Conservation (phyloP, 2,888 invertebrate species). For the Nipponacmea schrenckii region DNA sequence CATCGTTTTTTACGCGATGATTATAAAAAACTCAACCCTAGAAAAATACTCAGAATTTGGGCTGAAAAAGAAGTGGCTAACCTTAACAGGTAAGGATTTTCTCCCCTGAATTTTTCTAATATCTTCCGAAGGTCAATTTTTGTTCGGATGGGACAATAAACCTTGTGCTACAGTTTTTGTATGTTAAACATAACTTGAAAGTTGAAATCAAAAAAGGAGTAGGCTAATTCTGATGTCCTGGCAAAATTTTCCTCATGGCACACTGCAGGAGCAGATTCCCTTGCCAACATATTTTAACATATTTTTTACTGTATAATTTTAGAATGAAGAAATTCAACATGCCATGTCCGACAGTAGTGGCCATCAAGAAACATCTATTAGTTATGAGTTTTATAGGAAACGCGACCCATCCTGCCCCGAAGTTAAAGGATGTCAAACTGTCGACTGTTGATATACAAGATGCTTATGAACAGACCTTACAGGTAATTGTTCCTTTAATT, state of each 20-base stretch:
- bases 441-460: conserved; percentile 63
- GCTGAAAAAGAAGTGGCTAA: conserved; percentile 75
- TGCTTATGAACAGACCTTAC: conserved; percentile 70
- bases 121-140: too few species aligned
- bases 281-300: too few species aligned
- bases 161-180: too few species aligned
- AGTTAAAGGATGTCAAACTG: conserved; percentile 71
- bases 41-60: conserved; percentile 74
- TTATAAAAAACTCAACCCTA: conserved; percentile 71
- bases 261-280: too few species aligned
- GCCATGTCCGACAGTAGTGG: conserved; percentile 71
- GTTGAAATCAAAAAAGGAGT: too few species aligned
- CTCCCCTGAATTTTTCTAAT: too few species aligned
- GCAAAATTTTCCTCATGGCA: too few species aligned
- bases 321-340: conserved; percentile 70
- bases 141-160: too few species aligned
- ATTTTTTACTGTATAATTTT: conserved; percentile 23
- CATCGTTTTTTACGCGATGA: conserved; percentile 73
- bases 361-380: conserved; percentile 72
- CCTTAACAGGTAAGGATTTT: conserved; percentile 69
- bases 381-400: conserved; percentile 74
- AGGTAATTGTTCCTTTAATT: conserved; percentile 46
- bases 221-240: too few species aligned
- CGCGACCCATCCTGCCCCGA: conserved; percentile 71
- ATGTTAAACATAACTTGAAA: too few species aligned